Evolutionary conservation across 2,797 vertebrate genomes (phyloP).

Genomic region (Paguma larvata): DNA sequence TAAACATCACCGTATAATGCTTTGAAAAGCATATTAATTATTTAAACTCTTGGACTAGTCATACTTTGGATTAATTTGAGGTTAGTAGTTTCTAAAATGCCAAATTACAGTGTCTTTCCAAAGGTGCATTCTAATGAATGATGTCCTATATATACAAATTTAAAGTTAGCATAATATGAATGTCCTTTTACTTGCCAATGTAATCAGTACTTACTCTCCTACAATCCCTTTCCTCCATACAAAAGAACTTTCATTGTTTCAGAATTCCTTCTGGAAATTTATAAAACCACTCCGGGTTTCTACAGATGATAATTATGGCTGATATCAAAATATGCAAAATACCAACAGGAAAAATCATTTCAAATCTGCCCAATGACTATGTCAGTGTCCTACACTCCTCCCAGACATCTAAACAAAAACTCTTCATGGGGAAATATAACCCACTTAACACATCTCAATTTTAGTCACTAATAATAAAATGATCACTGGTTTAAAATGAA

Average conservation of each 20-base stretch:
- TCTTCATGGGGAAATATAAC: not conserved
- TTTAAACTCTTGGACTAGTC: not conserved
- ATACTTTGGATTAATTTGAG: not conserved
- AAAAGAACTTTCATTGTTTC: conserved; percentile 3
- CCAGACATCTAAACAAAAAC: not conserved
- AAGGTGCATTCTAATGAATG: not conserved
- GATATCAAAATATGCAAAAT: not conserved
- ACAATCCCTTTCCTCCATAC: not conserved
- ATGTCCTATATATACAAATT: not conserved
- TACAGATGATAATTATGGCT: not conserved
- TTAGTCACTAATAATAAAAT: conserved; percentile 9
- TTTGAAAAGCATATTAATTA: conserved; percentile 13
- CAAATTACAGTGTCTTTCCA: not conserved
- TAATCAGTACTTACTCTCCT: conserved; percentile 33
- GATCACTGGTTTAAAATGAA: not conserved
- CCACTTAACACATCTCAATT: not conserved
- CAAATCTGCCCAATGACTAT: not conserved
- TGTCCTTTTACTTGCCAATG: not conserved
- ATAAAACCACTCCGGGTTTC: conserved; percentile 13
- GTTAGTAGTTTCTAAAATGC: conserved; percentile 23
- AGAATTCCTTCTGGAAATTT: conserved; percentile 11
- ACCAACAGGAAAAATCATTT: not conserved
- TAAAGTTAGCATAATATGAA: not conserved
- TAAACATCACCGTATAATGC: not conserved
- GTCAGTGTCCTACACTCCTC: not conserved